Percentiles rank a stretch among this genome's conserved stretches.
These are phyloP conservation scores for Phthorimaea operculella DNA, from an alignment of 1,140 invertebrate genomes.

Conservation along the genomic window DNA sequence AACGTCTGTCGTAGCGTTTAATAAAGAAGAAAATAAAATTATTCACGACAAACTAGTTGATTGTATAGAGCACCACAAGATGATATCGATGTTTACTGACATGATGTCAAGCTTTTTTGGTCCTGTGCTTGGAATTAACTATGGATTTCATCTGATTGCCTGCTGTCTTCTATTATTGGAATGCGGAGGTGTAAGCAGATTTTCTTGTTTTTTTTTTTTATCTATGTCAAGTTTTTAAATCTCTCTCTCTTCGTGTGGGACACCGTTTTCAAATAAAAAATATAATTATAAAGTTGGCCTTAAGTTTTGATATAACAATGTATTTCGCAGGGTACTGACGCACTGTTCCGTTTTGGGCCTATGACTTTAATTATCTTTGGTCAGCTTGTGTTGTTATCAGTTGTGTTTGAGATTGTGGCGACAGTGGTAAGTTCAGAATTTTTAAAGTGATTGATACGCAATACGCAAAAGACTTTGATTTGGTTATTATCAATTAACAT, in stretches of 20 bases:
- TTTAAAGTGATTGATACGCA: too few relatives aligned
- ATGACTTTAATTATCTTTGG: neutral
- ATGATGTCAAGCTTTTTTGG: neutral
- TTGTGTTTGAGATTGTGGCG: neutral
- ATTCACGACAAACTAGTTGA: neutral
- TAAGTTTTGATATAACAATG: too few relatives aligned
- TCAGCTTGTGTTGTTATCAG: neutral
- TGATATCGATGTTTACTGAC: neutral
- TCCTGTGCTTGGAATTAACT: neutral
- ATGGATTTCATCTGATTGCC: neutral
- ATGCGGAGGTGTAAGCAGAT: neutral
- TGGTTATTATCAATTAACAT: too few relatives aligned
- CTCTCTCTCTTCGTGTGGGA: too few relatives aligned
- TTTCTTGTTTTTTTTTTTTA: too few relatives aligned
- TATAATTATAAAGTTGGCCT: too few relatives aligned
- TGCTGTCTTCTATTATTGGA: neutral
- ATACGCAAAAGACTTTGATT: too few relatives aligned
- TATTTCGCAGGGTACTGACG: neutral
- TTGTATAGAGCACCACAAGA: neutral
- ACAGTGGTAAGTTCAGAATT: neutral
- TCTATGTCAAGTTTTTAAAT: too few relatives aligned
- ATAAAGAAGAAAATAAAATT: too few relatives aligned
- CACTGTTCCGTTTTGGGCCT: neutral
- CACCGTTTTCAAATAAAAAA: too few relatives aligned
- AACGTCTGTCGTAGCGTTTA: too few relatives aligned